Conservation (phyloP, 1,140 invertebrate genomes). For the Neodiprion fabricii region DNA sequence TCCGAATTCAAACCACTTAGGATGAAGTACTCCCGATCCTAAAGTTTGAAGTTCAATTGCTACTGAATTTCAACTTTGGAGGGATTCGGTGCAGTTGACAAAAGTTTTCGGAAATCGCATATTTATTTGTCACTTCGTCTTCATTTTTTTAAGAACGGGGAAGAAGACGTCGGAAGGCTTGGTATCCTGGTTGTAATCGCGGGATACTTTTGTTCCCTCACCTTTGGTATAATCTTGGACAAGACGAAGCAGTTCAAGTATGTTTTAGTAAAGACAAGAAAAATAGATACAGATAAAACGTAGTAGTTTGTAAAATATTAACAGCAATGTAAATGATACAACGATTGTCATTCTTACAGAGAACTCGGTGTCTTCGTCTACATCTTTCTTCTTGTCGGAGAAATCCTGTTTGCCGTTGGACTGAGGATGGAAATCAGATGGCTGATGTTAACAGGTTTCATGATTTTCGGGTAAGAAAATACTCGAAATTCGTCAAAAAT, state of each 20-base stretch:
- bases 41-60: too few species aligned
- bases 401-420: conserved; percentile 71
- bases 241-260: too few species aligned
- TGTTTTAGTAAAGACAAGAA: neutral
- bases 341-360: conserved; percentile 46
- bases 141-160: too few species aligned
- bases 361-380: conserved; percentile 70
- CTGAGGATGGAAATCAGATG: conserved; percentile 60
- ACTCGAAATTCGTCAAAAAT: too few species aligned
- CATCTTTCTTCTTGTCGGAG: conserved; percentile 66
- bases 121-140: neutral
- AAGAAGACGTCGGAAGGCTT: too few species aligned
- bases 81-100: too few species aligned
- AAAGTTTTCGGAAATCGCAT: neutral
- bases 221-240: too few species aligned
- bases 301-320: neutral
- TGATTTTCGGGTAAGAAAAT: conserved; percentile 61
- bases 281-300: neutral
- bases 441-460: conserved; percentile 68
- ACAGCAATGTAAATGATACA: neutral
- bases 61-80: too few species aligned
- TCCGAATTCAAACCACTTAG: neutral
- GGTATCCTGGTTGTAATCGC: too few species aligned
- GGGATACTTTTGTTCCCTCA: too few species aligned
- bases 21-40: too few species aligned